phyloP scores from a whole-genome alignment of 2,113 vertebrate genomes.

The Nothoprocta perdicaria region DNA sequence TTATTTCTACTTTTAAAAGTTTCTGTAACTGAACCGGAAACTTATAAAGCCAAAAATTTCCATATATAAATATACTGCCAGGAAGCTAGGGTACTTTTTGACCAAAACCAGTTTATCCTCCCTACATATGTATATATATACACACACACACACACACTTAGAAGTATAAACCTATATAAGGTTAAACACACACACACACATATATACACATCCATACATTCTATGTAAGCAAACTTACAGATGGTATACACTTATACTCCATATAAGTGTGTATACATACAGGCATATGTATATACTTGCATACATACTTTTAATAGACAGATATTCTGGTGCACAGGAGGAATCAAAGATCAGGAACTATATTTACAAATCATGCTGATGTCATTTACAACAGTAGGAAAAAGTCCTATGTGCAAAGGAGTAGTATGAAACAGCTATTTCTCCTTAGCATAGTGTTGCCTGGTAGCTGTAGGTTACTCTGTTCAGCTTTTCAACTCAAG shows the following conservation, averaged over 20 bases:
- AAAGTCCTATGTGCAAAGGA: background rate
- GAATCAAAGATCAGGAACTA: background rate
- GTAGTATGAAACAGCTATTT: background rate
- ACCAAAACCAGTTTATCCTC: background rate
- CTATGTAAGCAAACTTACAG: too few relatives aligned
- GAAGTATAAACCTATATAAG: too few relatives aligned
- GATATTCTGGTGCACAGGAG: background rate
- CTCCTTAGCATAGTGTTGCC: rapidly evolving
- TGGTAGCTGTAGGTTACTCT: background rate
- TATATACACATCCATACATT: background rate
- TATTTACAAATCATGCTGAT: background rate
- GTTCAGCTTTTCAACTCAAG: background rate
- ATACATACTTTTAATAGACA: background rate
- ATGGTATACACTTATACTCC: background rate
- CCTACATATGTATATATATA: too few relatives aligned
- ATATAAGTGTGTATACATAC: background rate
- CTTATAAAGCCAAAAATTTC: background rate
- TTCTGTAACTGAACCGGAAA: background rate
- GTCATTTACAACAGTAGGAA: background rate
- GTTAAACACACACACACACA: too few relatives aligned
- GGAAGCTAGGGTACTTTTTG: background rate
- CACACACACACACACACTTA: too few relatives aligned
- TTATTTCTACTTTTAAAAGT: background rate
- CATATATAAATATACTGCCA: background rate
- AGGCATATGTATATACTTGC: background rate